These are phyloP conservation scores for Montipora sp. DNA, from an alignment of 64 coral and sea anemone genomes.

Conservation along the genomic window DNA sequence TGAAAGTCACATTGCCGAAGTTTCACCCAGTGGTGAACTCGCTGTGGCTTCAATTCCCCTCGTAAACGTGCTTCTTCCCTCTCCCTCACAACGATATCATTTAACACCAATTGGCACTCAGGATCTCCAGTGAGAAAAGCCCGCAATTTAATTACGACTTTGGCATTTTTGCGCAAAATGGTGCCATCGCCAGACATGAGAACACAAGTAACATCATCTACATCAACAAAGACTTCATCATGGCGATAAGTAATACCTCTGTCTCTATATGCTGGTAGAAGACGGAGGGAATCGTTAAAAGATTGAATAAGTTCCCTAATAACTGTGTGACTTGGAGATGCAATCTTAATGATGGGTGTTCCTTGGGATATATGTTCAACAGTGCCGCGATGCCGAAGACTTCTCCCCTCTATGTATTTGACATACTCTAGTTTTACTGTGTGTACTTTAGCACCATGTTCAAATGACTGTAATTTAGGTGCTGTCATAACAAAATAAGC, in stretches of 20 bases:
- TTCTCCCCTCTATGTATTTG: slow-evolving; percentile 91
- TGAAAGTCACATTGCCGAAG: slow-evolving; percentile 77
- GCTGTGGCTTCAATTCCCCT: slow-evolving; percentile 86
- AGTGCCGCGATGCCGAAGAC: slow-evolving; percentile 74
- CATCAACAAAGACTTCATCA: slow-evolving; percentile 96
- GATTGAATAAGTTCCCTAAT: slow-evolving; percentile 90
- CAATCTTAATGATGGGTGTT: slow-evolving; percentile 93
- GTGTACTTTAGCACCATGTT: slow-evolving; percentile 82
- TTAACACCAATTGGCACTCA: slow-evolving; percentile 92
- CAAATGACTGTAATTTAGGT: slow-evolving; percentile 60
- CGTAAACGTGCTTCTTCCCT: slow-evolving; percentile 86
- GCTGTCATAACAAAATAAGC: slow-evolving; percentile 86
- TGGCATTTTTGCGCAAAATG: slow-evolving; percentile 79
- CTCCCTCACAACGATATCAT: slow-evolving; percentile 87
- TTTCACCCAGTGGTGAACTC: slow-evolving; percentile 95
- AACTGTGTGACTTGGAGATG: slow-evolving; percentile 66
- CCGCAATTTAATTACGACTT: slow-evolving; percentile 85
- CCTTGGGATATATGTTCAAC: slow-evolving; percentile 83
- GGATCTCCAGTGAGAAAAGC: slow-evolving; percentile 96
- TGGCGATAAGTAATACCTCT: slow-evolving; percentile 89
- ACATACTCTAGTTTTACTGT: slow-evolving; percentile 90
- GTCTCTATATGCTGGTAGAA: slow-evolving; percentile 91
- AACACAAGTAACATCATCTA: slow-evolving; percentile 83
- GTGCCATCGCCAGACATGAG: slow-evolving; percentile 80
- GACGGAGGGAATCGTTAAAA: slow-evolving; percentile 78